phyloP scores from a whole-genome alignment of 2,113 vertebrate genomes.

The Myiopsitta monachus region DNA sequence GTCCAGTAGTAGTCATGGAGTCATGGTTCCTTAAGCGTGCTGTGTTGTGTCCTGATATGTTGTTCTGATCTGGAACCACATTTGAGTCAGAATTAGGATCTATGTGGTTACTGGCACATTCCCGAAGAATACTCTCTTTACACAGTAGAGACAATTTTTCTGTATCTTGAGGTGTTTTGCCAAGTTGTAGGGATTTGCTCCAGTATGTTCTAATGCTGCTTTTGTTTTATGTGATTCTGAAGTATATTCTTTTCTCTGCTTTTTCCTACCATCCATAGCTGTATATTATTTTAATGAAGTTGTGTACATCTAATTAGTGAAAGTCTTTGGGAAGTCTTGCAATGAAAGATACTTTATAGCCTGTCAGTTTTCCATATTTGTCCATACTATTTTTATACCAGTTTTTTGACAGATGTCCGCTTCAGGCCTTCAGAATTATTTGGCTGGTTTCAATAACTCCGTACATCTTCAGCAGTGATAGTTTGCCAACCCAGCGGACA shows the following conservation, averaged over 20 bases:
- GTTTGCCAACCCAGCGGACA: not conserved
- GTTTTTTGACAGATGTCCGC: not conserved
- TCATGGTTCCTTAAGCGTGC: not conserved
- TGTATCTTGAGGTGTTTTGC: not conserved
- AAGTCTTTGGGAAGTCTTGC: not conserved
- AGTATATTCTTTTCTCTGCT: not conserved
- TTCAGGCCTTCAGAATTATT: not conserved
- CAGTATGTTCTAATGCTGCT: not conserved
- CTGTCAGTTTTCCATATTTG: not conserved
- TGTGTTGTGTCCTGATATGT: not conserved
- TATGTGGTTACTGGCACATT: not conserved
- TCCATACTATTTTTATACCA: not conserved
- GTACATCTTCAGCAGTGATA: not conserved
- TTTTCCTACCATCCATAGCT: not conserved
- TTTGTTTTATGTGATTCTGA: not conserved
- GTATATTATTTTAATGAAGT: not conserved
- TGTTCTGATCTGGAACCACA: not conserved
- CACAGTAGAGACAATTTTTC: not conserved
- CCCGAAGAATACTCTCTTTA: not conserved
- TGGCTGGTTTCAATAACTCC: not conserved
- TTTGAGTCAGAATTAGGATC: not conserved
- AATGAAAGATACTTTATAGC: not conserved
- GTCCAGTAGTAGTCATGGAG: not conserved
- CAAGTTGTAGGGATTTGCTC: not conserved
- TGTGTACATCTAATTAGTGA: not conserved